A percentile compares a stretch with the other conserved stretches of the same genome.
Conservation (phyloP, 2,113 vertebrate species). For the Mirza zaza region DNA sequence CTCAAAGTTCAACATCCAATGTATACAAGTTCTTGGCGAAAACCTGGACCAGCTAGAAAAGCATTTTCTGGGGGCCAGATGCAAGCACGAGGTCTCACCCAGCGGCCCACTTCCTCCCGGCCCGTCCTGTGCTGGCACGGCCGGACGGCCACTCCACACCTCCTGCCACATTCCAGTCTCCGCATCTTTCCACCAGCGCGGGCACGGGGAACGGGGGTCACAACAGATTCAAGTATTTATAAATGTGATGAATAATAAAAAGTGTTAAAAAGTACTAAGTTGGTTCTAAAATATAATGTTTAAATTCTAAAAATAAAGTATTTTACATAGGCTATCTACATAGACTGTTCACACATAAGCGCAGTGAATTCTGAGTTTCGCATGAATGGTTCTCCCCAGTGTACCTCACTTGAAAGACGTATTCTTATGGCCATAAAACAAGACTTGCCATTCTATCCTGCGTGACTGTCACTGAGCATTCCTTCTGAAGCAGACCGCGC, state of each 20-base stretch:
- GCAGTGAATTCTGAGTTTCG: not conserved
- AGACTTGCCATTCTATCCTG: no score
- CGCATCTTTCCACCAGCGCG: not conserved
- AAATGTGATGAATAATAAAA: not conserved
- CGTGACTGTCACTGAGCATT: no score
- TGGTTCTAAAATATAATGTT: not conserved
- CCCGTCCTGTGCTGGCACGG: not conserved
- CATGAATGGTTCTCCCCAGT: not conserved
- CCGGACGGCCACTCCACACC: not conserved
- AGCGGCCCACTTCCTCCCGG: not conserved
- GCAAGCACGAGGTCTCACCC: no score
- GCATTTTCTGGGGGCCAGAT: not conserved
- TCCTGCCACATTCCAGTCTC: not conserved
- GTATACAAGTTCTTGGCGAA: not conserved
- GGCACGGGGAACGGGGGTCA: not conserved
- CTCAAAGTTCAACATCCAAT: not conserved
- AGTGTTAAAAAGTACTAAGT: not conserved
- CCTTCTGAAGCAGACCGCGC: no score
- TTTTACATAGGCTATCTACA: not conserved
- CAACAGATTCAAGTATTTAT: not conserved
- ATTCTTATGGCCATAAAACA: not conserved
- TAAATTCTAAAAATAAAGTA: conserved; percentile 8
- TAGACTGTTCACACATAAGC: not conserved
- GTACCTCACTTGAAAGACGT: not conserved
- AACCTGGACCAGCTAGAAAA: not conserved